phyloP scores from a whole-genome alignment of 1,140 invertebrate genomes.

The Drosophila orena region DNA sequence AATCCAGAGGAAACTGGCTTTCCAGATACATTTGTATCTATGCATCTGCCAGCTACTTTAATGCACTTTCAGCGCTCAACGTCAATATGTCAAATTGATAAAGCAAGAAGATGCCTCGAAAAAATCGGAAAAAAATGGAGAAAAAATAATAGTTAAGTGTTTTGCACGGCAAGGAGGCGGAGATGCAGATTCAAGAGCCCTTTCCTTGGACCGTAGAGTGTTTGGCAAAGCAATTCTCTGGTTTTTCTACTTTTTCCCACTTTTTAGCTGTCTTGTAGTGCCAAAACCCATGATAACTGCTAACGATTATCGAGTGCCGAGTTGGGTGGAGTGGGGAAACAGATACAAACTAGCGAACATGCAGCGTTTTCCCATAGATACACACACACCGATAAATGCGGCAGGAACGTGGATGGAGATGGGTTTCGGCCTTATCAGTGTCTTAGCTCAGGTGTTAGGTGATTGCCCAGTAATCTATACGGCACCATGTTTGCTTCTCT shows the following conservation, averaged over 20 bases:
- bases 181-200: constrained; percentile 31
- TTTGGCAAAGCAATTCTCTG: constrained; percentile 23
- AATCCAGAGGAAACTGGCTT: constrained; percentile 31
- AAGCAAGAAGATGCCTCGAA: constrained; percentile 26
- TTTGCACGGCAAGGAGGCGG: constrained; percentile 33
- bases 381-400: constrained; percentile 14
- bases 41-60: constrained; percentile 72
- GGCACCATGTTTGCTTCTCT: constrained; percentile 18
- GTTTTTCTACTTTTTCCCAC: constrained; percentile 1
- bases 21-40: constrained; percentile 47
- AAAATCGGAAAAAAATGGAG: constrained; percentile 31
- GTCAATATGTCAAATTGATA: constrained; percentile 82
- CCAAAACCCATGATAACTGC: constrained; percentile 45
- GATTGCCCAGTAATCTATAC: constrained; percentile 41
- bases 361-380: not conserved
- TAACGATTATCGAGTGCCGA: constrained; percentile 49
- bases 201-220: constrained; percentile 26
- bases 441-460: constrained; percentile 47
- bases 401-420: not conserved
- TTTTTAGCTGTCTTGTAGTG: constrained; percentile 47
- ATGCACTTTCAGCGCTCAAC: constrained; percentile 79
- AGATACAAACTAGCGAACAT: constrained; percentile 20
- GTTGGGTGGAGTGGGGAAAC: not conserved
- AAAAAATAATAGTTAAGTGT: constrained; percentile 71
- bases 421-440: constrained; percentile 31